Conservation (phyloP, 2,888 invertebrate species). For the Hirtodrosophila confusa region DNA sequence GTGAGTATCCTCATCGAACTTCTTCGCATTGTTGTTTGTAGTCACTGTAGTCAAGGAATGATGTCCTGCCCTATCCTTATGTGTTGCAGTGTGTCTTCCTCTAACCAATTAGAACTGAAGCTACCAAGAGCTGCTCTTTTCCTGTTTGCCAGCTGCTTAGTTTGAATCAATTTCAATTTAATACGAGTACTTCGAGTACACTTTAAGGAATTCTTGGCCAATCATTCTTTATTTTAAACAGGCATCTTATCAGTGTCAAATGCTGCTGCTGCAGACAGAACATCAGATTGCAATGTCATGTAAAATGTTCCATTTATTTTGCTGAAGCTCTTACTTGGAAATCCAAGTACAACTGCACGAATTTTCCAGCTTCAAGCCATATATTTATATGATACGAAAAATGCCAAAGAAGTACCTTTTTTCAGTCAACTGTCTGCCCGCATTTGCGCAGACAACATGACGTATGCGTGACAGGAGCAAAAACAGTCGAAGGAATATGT, state of each 20-base stretch:
- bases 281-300: conserved; percentile 22
- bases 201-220: too few relatives aligned
- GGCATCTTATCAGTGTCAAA: conserved; percentile 16
- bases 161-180: background rate
- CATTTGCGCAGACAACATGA: conserved; percentile 50
- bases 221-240: too few relatives aligned
- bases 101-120: too few relatives aligned
- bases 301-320: background rate
- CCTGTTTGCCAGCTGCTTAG: too few relatives aligned
- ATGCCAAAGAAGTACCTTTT: conserved; percentile 37
- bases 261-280: conserved; percentile 11
- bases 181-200: too few relatives aligned
- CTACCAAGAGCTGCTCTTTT: too few relatives aligned
- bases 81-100: too few relatives aligned
- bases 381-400: conserved; percentile 37
- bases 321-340: conserved; percentile 13
- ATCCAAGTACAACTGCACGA: conserved; percentile 15
- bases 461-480: conserved; percentile 56
- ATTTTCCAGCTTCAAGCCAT: conserved; percentile 16
- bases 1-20: too few relatives aligned
- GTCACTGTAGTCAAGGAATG: too few relatives aligned
- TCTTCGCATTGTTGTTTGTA: too few relatives aligned
- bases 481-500: conserved; percentile 22
- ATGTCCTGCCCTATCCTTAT: too few relatives aligned
- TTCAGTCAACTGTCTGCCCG: conserved; percentile 31